These are phyloP conservation scores for Nyctibius bracteatus DNA, from an alignment of 2,113 vertebrate genomes.

Conservation along the genomic window DNA sequence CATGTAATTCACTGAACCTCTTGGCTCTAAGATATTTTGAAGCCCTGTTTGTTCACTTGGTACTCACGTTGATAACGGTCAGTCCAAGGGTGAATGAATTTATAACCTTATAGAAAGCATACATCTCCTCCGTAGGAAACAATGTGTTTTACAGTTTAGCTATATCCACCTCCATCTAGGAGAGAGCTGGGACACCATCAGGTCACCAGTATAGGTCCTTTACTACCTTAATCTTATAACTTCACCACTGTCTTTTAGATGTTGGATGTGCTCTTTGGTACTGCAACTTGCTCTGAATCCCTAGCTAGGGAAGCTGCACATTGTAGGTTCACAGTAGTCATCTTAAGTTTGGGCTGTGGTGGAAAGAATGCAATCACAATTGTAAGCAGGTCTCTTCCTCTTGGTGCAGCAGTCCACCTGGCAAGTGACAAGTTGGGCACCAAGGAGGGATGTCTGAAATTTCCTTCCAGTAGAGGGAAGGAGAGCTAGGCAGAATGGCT, in stretches of 20 bases:
- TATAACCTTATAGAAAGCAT: neutral
- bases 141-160: neutral
- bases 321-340: neutral
- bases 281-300: neutral
- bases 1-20: neutral
- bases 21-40: neutral
- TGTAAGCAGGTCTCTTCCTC: neutral
- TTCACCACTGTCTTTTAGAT: neutral
- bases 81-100: neutral
- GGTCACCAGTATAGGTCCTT: neutral
- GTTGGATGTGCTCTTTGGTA: neutral
- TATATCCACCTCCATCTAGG: neutral
- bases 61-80: neutral
- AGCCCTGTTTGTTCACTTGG: neutral
- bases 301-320: neutral
- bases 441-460: neutral
- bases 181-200: neutral
- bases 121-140: neutral
- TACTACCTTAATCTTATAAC: neutral
- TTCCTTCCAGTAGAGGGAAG: neutral
- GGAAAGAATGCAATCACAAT: accelerated
- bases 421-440: no score
- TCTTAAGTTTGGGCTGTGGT: neutral
- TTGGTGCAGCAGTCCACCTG: neutral
- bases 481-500: neutral